Evolutionary conservation across 2,888 invertebrate species (phyloP), one percentile per base, ranked within the genome.

Genomic region (Hyles lineata): DNA sequence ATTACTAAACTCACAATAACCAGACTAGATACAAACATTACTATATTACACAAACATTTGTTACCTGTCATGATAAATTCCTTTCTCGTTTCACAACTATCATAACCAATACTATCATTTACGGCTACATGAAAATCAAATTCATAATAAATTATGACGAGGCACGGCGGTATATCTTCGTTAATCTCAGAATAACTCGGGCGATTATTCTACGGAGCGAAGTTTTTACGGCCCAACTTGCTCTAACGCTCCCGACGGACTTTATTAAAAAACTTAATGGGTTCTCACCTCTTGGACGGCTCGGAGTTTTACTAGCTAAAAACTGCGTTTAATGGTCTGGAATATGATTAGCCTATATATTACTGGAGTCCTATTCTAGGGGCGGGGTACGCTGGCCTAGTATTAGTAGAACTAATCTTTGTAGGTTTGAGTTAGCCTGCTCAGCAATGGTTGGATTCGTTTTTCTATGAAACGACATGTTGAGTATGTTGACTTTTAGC

Each of bases 241-340:
- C 29, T 7, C 55, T 61, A 71, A 25, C 6, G 43, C 23, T 67
- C 67, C 71, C 71, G 9, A 60, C 17, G 43, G 43, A 50, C 61
- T 61, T 71, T 71, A 71, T 71, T 71, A 71, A 71, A 70, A 71
- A 71, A 71, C 71, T 71, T 61, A 71, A 60, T 61, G 60, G 71
- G 17, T 50, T 71, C 35, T 32, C 23, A 61, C 43, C 60, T 60
- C 60, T 21, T 15, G 21, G n/a, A 21, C 17, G 43, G 55, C 55
- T 15, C 23, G 9, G 21, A 43, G 67, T 23, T 63, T 67, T 67
- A 67, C 15, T 50, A 43, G 67, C 23, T 50, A 23, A 23, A 67
- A 67, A 50, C 43, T 43, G 43, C n/a, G 19, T 67, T 67, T 67
- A 67, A 67, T 17, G 50, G 67, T 9, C 23, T 50, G 17, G 17